Base-by-base conservation (phyloP, 2,888 invertebrate species). In the Lycocerus yunnanus region DNA sequence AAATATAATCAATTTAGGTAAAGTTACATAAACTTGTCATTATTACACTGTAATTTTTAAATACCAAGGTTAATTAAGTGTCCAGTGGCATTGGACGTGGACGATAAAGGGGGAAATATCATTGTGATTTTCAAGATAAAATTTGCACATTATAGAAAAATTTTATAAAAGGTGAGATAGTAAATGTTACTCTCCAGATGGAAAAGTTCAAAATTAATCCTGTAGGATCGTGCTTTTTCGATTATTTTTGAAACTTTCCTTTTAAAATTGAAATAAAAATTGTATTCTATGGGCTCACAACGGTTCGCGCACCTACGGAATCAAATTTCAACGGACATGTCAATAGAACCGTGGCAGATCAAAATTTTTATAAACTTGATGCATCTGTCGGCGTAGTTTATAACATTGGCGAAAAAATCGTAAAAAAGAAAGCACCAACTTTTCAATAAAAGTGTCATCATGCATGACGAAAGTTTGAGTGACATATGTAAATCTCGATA, bases 381-480 rank as follows among this genome's bases (percentile, higher is more conserved):
- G 61, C 61, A 63, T 63, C 61, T 63, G 61, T 11, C 18, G 13
- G 61, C 20, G 18, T 20, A 43, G 61, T 63, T 63, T 63, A 15
- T n/a, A 63, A 68, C 43, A n/a, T 43, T 43, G 43, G n/a, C 43
- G 43, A 43, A 43, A 43, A 43, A n/a, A 43, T 43, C 9, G n/a
- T n/a, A 18, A 15, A 15, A 10, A 60, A 69, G 63, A 43, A 69
- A 24, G 63, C 59, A 24, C 58, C 59, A 59, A 68, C 16, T 66
- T 66, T 58, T 15, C 58, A 15, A 71, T 71, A 71, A 71, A 65
- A 71, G 71, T 66, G 20, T 24, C 71, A 66, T 24, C 66, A 20
- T n/a, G 59, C 71, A 60, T 71, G 71, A 71, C 71, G 71, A 71
- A 70, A 66, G 71, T 66, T 70, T 72, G 72, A 72, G 68, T 72